A percentile compares a stretch with the other conserved stretches of the same genome.
Conservation (phyloP, 2,888 invertebrate species). For the Athripsodes cinereus region DNA sequence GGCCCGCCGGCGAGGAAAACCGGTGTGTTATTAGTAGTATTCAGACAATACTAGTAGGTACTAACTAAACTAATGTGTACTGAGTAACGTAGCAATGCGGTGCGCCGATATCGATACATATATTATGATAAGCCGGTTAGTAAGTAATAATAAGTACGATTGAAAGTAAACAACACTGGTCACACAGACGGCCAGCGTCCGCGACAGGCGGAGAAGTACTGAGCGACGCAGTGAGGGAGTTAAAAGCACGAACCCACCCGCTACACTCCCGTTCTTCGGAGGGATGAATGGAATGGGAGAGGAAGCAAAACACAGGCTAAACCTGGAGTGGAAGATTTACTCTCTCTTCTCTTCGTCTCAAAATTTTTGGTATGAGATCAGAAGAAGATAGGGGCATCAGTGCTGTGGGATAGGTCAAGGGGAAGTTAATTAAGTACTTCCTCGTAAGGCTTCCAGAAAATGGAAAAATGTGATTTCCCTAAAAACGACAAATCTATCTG, state of each 20-base stretch:
- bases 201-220: constrained; percentile 23
- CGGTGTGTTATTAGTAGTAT: not conserved
- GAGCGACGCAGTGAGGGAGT: constrained; percentile 12
- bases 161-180: no score
- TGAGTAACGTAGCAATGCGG: not conserved
- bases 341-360: no score
- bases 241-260: constrained; percentile 3
- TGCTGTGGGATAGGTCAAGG: no score
- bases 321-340: not conserved
- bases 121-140: no score
- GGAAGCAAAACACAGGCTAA: not conserved
- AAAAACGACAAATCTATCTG: no score
- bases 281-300: constrained; percentile 10
- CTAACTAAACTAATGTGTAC: not conserved
- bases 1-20: not conserved
- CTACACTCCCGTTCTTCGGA: constrained; percentile 5
- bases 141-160: no score
- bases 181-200: constrained; percentile 19
- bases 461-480: no score
- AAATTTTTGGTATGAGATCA: no score
- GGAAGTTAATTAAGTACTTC: no score
- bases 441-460: no score
- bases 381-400: no score
- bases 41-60: not conserved
- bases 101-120: not conserved